Evolutionary conservation across 2,113 vertebrate genomes (phyloP), one percentile per base, ranked within the genome.

Genomic region (Cephalopholis sonnerati): DNA sequence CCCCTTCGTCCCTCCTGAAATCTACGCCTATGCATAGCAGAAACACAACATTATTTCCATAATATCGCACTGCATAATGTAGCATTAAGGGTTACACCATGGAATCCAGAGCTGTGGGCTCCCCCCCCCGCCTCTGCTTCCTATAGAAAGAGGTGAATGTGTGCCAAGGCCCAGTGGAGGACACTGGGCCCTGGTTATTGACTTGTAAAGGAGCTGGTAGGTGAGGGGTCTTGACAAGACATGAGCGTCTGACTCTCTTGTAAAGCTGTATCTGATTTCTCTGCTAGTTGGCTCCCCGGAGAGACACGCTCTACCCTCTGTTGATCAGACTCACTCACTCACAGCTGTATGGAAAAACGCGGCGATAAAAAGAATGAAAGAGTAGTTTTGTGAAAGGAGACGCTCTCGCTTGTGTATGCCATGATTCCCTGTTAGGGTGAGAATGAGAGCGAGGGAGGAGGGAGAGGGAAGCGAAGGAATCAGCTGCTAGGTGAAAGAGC

Each of bases 271-370:
- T 94, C 90, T 89, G 96, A 97, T 97, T 98, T 97, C 95, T 95
- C 95, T 94, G 96, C 96, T 97, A 96, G 96, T 95, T 97, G 95
- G 95, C 93, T 97, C 97, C 96, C 97, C 77, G 74, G 96, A 97
- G 97, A 95, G 95, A 93, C 92, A 90, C 84, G 39, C 93, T 95
- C 96, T 78, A 94, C 92, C 93, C 93, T 94, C 93, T 77, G 91
- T 91, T 96, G 95, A 96, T 96, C 82, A n/a, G 95, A 94, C 95
- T 96, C 11, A 3, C 92, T 94, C 94, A 96, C 93, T 95, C 95
- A 93, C 95, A 96, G 96, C 95, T 96, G 95, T 96, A 96, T 94
- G 91, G 96, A 96, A 92, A 90, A 93, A 90, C 16, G 73, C 70
- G 46, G 64, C 41, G 48, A 82, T 93, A 81, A 91, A 91, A 92